These are phyloP conservation scores for Drosophila falleni DNA, from an alignment of 2,888 invertebrate genomes.

Conservation along the genomic window DNA sequence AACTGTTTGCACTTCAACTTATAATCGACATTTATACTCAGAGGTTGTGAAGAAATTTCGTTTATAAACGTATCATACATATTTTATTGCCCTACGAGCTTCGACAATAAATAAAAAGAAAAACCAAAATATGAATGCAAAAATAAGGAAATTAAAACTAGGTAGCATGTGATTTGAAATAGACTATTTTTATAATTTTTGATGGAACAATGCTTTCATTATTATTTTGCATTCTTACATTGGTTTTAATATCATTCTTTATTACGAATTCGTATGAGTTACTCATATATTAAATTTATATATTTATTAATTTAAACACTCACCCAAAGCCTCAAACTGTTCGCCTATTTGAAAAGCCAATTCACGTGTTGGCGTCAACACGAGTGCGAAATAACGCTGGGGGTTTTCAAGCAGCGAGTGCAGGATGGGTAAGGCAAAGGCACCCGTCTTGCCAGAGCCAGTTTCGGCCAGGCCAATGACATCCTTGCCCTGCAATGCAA, in stretches of 20 bases:
- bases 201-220: too few species aligned
- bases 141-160: background rate
- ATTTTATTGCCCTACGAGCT: background rate
- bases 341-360: slow-evolving; percentile 99
- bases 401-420: slow-evolving; percentile 96
- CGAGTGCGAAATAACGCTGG: slow-evolving; percentile 96
- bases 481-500: slow-evolving; percentile 94
- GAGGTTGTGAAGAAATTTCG: slow-evolving; percentile 85
- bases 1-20: background rate
- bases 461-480: slow-evolving; percentile 90
- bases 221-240: too few species aligned
- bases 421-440: slow-evolving; percentile 98
- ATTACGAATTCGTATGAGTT: background rate
- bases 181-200: too few species aligned
- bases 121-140: too few species aligned
- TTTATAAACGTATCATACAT: slow-evolving; percentile 41
- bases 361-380: slow-evolving; percentile 98
- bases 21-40: slow-evolving; percentile 56
- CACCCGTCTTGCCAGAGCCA: slow-evolving; percentile 96
- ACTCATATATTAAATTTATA: background rate
- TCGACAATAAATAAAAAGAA: too few species aligned
- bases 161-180: background rate
- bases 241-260: too few species aligned
- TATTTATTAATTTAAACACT: slow-evolving; percentile 61
- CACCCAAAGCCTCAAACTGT: slow-evolving; percentile 98